Base-by-base conservation (phyloP, 2,888 invertebrate species). In the Coelopa pilipes region DNA sequence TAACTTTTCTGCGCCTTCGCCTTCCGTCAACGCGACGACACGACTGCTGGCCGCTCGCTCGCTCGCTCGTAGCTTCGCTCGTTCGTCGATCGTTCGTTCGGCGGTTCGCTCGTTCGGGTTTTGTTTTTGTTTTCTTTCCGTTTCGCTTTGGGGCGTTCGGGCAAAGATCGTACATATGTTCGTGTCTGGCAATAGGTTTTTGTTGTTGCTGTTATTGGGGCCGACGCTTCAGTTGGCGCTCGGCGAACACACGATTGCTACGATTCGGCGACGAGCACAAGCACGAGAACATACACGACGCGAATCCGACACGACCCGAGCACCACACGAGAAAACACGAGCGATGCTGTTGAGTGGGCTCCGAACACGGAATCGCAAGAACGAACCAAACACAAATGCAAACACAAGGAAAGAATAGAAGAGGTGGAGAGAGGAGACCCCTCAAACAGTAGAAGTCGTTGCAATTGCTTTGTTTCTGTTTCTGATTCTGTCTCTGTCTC, bases 211-310 rank as follows among this genome's bases (percentile, higher is more conserved):
- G 46, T 53, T 57, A 60, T 65, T 73, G 68, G 55, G 53, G 70
- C 53, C 72, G 49, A 57, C 49, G 69, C 47, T 66, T 66, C 15
- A 67, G 53, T 66, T 53, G 47, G 34, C 70, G 50, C 47, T 70
- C 46, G 60, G 59, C 47, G 72, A 75, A 76, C 67, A 60, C 60
- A 74, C 76, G 74, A 74, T 74, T 75, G 73, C 73, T 74, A 74
- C 77, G 74, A 76, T 77, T 76, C 60, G 21, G 70, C 70, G 53
- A 24, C 15, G 19, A 46, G 69, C 69, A 50, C 50, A 45, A 70
- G 63, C 62, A 70, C 70, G 45, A 17, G 17, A 50, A 50, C 21
- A 46, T 9, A 63, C 50, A 70, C 70, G 62, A 63, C 63, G 53
- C 65, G 47, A 24, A 45, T 46, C 46, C 65, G 55, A 34, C 53